A percentile compares a stretch with the other conserved stretches of the same genome.
Conservation (phyloP, 1,140 invertebrate species). For the Drosophila truncata region DNA sequence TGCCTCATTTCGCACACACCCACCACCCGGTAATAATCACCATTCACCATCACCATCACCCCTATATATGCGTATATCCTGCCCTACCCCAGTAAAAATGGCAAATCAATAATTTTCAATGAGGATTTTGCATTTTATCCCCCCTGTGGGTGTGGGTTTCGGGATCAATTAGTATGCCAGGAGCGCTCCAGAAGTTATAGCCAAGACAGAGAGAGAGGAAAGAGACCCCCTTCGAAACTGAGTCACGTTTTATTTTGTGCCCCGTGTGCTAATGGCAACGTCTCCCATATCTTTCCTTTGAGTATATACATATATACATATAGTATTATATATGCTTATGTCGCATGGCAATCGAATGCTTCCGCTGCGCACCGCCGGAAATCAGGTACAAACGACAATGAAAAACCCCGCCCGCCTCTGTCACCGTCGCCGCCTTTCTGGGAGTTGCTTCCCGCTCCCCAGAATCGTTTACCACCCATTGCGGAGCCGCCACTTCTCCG, state of each 20-base stretch:
- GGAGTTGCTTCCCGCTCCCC: neutral
- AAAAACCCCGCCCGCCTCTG: conserved; percentile 5
- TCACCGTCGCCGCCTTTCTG: conserved; percentile 1
- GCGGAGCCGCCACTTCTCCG: conserved; percentile 16
- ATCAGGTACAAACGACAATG: conserved; percentile 69
- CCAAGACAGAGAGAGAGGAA: neutral
- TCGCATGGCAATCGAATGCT: conserved; percentile 74
- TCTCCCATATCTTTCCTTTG: conserved; percentile 25
- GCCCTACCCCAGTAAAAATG: conserved; percentile 43
- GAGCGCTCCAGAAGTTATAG: conserved; percentile 26
- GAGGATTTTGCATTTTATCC: conserved; percentile 64
- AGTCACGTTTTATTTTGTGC: conserved; percentile 45
- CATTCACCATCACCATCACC: conserved; percentile 3
- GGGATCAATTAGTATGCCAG: conserved; percentile 62
- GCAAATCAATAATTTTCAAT: conserved; percentile 80
- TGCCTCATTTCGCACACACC: conserved; percentile 64
- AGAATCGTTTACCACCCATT: conserved; percentile 23
- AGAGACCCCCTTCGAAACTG: conserved; percentile 12
- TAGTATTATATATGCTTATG: conserved; percentile 36
- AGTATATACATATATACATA: neutral
- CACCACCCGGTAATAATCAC: neutral
- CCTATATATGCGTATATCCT: conserved; percentile 4
- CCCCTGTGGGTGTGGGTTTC: conserved; percentile 1
- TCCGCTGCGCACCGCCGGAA: conserved; percentile 78
- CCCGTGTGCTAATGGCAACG: conserved; percentile 30